These are phyloP conservation scores for Chiloscyllium punctatum DNA, from an alignment of 2,797 vertebrate species.

Conservation along the genomic window DNA sequence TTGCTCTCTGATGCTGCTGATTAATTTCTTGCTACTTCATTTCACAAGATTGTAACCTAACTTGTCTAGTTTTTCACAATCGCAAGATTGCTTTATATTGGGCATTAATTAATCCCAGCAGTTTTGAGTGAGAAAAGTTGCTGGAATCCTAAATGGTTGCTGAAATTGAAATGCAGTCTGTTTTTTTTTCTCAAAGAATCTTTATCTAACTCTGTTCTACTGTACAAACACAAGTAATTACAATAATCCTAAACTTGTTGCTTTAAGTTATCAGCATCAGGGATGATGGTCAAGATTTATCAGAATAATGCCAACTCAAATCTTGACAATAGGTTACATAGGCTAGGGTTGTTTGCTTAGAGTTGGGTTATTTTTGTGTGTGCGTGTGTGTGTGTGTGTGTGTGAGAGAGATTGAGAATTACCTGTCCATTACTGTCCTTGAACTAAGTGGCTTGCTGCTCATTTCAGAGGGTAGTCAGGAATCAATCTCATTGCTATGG, in stretches of 20 bases:
- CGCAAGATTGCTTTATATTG: not conserved
- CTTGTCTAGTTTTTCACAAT: not conserved
- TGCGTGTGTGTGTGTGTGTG: too few species aligned
- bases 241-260: not conserved
- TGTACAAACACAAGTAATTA: not conserved
- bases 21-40: not conserved
- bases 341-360: not conserved
- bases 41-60: not conserved
- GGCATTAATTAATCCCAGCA: conserved; percentile 17
- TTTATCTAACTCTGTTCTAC: not conserved
- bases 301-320: not conserved
- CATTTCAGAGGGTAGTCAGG: too few species aligned
- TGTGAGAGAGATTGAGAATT: too few species aligned
- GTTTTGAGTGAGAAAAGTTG: not conserved
- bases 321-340: not conserved
- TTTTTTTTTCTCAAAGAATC: not conserved
- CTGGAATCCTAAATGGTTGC: not conserved
- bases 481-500: too few species aligned
- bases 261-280: not conserved
- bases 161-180: not conserved
- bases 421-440: too few species aligned
- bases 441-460: too few species aligned
- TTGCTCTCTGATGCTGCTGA: not conserved
- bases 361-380: too few species aligned
- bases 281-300: not conserved